Evolutionary conservation across 2,888 invertebrate species (phyloP).

Genomic region (Lepeophtheirus nordmannii): DNA sequence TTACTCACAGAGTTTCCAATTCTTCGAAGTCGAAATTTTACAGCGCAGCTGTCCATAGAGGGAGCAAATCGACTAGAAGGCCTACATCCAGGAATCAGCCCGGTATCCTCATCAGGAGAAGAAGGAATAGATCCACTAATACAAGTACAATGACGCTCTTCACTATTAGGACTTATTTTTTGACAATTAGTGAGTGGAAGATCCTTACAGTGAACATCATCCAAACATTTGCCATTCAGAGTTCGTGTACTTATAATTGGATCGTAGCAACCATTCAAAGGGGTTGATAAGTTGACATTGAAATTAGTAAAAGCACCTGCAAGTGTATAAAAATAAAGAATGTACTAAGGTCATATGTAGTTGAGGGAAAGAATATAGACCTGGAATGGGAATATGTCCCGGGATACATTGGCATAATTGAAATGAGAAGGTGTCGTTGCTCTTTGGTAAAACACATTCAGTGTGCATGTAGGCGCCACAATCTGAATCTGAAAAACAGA

Average conservation of each 20-base stretch:
- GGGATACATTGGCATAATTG: not conserved
- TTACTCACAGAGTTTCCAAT: not conserved
- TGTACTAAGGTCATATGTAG: no score
- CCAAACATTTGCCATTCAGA: not conserved
- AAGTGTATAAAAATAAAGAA: no score
- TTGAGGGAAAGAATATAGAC: no score
- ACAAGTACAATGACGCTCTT: not conserved
- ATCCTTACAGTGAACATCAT: not conserved
- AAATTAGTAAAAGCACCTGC: not conserved
- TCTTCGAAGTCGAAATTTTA: not conserved
- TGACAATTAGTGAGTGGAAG: not conserved
- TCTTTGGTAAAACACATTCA: not conserved
- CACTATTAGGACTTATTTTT: not conserved
- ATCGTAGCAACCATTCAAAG: conserved; percentile 1
- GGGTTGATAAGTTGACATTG: not conserved
- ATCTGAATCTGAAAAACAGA: not conserved
- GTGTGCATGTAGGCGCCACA: not conserved
- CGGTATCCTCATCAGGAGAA: not conserved
- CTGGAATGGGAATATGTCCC: not conserved
- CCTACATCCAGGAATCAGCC: not conserved
- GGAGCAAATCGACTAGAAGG: conserved; percentile 4
- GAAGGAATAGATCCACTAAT: not conserved
- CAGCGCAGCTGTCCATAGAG: conserved; percentile 2
- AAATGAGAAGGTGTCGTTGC: not conserved
- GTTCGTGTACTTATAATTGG: not conserved